Evolutionary conservation across 2,888 invertebrate genomes (phyloP), one percentile per base, ranked within the genome.

Genomic region (Callinectes sapidus): DNA sequence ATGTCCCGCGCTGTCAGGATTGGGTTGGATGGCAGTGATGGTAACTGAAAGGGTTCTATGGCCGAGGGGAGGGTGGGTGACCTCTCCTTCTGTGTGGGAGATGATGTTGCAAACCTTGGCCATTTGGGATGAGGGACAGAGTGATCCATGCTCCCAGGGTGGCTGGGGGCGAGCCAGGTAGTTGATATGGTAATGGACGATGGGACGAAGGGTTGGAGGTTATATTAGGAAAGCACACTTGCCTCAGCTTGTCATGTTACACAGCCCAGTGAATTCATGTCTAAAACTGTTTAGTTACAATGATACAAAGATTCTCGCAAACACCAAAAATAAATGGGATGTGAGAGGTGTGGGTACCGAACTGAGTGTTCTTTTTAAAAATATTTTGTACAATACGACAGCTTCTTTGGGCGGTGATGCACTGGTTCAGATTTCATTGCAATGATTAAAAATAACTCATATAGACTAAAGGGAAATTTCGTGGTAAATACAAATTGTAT

Each of bases 41-140:
- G 71, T 16, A 2, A 16, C 14, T 18, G 81, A 35, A 71, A 28
- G 71, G 71, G 81, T 81, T 32, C 10, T 81, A 81, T 13, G 81
- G 81, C 81, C 81, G 35, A 16, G 35, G 81, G 35, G 81, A 81
- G 81, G 81, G 81, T 81, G 35, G 81, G 81, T 81, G 81, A 81
- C 81, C 81, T 81, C 18, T 81, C 35, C 81, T 35, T 28, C 61
- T 61, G 71, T 81, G 16, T n/a, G 16, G 35, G 81, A 81, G 81
- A 81, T 81, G 81, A 81, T 81, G 81, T 2, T 81, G 81, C 81
- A 35, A 81, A 81, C 16, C 32, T 81, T 16, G 18, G 35, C 18
- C 81, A 35, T 35, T 81, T 35, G 81, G 2, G 35, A 81, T 81
- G 81, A 81, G 32, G 18, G 35, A 35, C 81, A 18, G 81, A 14